Percentiles rank a stretch among this genome's conserved stretches.
phyloP scores from a whole-genome alignment of 2,797 vertebrate genomes.

The Nyctibius grandis region DNA sequence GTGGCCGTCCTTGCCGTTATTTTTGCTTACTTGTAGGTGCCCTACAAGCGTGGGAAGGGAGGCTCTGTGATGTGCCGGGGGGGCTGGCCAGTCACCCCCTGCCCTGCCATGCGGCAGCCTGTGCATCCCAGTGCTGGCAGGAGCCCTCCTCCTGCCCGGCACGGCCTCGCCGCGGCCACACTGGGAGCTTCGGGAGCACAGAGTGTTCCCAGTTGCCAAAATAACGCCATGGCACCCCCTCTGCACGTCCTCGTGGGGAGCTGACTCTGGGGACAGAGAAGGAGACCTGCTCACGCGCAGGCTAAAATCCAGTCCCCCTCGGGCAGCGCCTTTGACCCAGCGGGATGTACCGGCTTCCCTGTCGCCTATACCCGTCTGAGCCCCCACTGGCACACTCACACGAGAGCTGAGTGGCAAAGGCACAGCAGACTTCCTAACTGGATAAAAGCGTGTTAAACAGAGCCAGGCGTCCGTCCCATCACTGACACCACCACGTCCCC shows the following conservation, averaged over 20 bases:
- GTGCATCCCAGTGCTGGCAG: not conserved
- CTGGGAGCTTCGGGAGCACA: fast-evolving
- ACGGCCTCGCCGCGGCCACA: fast-evolving
- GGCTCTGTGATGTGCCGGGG: not conserved
- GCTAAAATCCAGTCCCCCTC: not conserved
- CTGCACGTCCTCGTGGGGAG: fast-evolving
- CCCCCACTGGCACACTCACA: not conserved
- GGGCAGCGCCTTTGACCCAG: fast-evolving
- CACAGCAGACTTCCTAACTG: not conserved
- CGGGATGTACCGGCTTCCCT: fast-evolving
- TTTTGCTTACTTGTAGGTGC: not conserved
- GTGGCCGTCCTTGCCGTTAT: not conserved
- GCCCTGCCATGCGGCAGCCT: fast-evolving
- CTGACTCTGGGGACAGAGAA: no score
- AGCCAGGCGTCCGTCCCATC: fast-evolving
- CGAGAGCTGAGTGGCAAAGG: not conserved
- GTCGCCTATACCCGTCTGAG: fast-evolving
- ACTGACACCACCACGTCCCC: fast-evolving
- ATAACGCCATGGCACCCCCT: fast-evolving
- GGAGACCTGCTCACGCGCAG: not conserved
- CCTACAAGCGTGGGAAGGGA: fast-evolving
- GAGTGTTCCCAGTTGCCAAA: not conserved
- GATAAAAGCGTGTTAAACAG: not conserved
- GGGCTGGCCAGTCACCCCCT: not conserved
- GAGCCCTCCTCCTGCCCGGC: no score